Conservation (phyloP, 2,888 invertebrate genomes). For the Hoplodrina blanda region DNA sequence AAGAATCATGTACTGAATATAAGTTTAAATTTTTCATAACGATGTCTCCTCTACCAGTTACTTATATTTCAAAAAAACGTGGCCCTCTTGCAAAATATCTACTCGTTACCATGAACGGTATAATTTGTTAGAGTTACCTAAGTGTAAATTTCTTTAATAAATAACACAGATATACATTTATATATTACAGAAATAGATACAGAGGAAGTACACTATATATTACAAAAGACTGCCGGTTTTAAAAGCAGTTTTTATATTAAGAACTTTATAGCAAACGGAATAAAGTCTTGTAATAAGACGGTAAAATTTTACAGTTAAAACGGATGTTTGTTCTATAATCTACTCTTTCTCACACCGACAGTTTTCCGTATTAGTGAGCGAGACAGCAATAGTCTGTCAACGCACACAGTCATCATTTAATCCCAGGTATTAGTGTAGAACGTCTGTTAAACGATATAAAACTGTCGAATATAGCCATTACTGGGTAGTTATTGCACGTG, state of each 20-base stretch:
- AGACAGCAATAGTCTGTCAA: slow-evolving; percentile 10
- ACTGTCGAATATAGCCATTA: slow-evolving; percentile 38
- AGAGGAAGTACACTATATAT: neutral
- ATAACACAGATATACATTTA: neutral
- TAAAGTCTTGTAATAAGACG: neutral
- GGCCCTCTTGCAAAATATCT: no score
- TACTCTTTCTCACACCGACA: neutral
- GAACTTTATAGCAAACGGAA: neutral
- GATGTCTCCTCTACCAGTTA: no score
- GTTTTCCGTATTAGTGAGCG: neutral
- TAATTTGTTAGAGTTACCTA: neutral
- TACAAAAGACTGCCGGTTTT: neutral
- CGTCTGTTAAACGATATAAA: slow-evolving; percentile 45
- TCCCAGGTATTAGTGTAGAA: slow-evolving; percentile 21
- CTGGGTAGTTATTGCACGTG: slow-evolving; percentile 6
- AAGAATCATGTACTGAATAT: no score
- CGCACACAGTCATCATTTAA: slow-evolving; percentile 25
- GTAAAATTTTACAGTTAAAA: neutral
- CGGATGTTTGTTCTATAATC: neutral
- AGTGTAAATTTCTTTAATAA: neutral
- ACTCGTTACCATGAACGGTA: no score
- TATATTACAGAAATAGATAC: neutral
- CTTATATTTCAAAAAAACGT: no score
- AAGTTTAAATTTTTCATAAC: no score
- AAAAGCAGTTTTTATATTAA: neutral